phyloP scores from a whole-genome alignment of 2,113 vertebrate genomes.

The Triplophysa rosa region DNA sequence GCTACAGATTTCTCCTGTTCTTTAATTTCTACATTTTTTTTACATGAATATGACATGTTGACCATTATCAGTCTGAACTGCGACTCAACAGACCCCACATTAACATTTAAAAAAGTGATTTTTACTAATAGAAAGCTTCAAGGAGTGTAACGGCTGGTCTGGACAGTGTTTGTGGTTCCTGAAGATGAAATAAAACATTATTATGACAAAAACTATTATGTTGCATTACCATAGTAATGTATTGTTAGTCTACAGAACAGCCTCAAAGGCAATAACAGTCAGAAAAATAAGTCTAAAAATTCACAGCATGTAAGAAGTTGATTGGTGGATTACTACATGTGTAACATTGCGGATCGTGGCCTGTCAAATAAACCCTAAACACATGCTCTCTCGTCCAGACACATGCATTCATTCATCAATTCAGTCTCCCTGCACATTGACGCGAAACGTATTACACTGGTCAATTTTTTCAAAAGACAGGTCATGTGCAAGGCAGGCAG shows the following conservation, averaged over 20 bases:
- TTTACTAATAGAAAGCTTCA: background rate
- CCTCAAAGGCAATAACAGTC: constrained; percentile 76
- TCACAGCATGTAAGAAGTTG: constrained; percentile 40
- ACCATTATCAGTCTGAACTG: constrained; percentile 55
- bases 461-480: constrained; percentile 2
- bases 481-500: constrained; percentile 39
- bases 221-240: background rate
- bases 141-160: constrained; percentile 7
- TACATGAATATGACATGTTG: constrained; percentile 46
- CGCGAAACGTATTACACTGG: constrained; percentile 22
- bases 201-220: background rate
- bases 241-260: constrained; percentile 80
- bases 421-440: constrained; percentile 2
- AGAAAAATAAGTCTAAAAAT: constrained; percentile 46
- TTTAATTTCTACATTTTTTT: constrained; percentile 61
- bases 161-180: constrained; percentile 9
- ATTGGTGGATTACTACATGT: constrained; percentile 61
- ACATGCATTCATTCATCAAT: constrained; percentile 19
- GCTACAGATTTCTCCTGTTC: constrained; percentile 1
- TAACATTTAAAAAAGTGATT: background rate
- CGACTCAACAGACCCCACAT: constrained; percentile 1
- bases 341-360: constrained; percentile 45
- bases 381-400: background rate
- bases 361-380: background rate
- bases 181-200: background rate